Conservation (phyloP, 2,113 vertebrate species). For the Tympanuchus pallidicinctus region DNA sequence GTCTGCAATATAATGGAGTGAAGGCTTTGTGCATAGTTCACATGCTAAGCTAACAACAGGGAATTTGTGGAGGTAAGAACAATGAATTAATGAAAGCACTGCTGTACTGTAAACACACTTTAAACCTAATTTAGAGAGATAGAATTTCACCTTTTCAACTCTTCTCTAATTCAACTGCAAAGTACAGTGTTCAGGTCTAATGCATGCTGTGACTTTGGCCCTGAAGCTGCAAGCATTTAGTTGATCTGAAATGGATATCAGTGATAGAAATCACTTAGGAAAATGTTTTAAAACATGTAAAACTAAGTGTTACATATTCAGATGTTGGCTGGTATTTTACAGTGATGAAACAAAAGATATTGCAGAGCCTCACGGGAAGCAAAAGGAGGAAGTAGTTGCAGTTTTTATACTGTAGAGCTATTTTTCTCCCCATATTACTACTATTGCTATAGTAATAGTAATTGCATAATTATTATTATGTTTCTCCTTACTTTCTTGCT, state of each 20-base stretch:
- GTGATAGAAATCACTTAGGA: background rate
- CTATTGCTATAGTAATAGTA: no score
- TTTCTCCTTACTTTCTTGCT: background rate
- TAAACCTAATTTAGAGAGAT: slow-evolving; percentile 22
- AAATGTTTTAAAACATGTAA: background rate
- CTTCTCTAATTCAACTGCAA: background rate
- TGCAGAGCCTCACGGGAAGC: background rate
- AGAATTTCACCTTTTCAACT: slow-evolving; percentile 42
- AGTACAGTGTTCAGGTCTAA: background rate
- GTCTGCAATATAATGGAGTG: background rate
- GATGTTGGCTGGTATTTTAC: background rate
- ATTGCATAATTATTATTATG: background rate
- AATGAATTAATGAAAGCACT: background rate
- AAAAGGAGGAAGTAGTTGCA: background rate
- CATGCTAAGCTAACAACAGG: background rate
- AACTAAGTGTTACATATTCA: background rate
- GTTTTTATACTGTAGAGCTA: background rate
- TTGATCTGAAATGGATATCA: background rate
- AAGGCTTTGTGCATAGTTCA: background rate
- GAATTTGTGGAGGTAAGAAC: background rate
- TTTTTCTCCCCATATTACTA: background rate
- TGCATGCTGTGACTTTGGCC: background rate
- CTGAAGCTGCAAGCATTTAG: background rate
- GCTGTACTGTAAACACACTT: background rate
- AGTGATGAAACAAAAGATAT: slow-evolving; percentile 2